phyloP scores from a whole-genome alignment of 2,797 vertebrate genomes.

The Lithobates sylvaticus region DNA sequence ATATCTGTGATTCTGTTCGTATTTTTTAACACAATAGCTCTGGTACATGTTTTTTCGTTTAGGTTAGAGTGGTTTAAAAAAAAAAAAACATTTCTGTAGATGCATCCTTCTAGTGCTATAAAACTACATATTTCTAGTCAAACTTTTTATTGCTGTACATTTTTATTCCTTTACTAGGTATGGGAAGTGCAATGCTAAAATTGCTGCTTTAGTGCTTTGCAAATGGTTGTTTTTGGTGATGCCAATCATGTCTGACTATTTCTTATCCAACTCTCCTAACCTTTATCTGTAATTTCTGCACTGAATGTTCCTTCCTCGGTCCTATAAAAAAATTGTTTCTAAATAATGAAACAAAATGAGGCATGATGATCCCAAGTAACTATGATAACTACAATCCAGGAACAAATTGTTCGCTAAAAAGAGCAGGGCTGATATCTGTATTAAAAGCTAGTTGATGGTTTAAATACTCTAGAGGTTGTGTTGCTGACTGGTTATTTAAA shows the following conservation, averaged over 20 bases:
- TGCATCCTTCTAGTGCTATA: background rate
- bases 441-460: no score
- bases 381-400: background rate
- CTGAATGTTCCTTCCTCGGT: background rate
- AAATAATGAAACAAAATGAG: background rate
- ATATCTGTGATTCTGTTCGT: no score
- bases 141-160: slow-evolving; percentile 33
- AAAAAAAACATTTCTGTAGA: background rate
- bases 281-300: background rate
- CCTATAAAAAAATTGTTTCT: background rate
- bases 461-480: no score
- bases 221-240: slow-evolving; percentile 21
- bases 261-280: background rate
- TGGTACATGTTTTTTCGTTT: slow-evolving; percentile 37
- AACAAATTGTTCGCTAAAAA: no score
- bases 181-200: slow-evolving; percentile 3
- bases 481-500: no score
- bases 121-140: slow-evolving; percentile 34
- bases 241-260: slow-evolving; percentile 8
- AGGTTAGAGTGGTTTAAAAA: slow-evolving; percentile 42
- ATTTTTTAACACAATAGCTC: slow-evolving; percentile 11
- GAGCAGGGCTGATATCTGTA: no score
- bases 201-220: slow-evolving; percentile 27
- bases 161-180: slow-evolving; percentile 21
- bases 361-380: background rate